Evolutionary conservation across 2,888 invertebrate species (phyloP).

Genomic region (Listrodromus nycthemerus): DNA sequence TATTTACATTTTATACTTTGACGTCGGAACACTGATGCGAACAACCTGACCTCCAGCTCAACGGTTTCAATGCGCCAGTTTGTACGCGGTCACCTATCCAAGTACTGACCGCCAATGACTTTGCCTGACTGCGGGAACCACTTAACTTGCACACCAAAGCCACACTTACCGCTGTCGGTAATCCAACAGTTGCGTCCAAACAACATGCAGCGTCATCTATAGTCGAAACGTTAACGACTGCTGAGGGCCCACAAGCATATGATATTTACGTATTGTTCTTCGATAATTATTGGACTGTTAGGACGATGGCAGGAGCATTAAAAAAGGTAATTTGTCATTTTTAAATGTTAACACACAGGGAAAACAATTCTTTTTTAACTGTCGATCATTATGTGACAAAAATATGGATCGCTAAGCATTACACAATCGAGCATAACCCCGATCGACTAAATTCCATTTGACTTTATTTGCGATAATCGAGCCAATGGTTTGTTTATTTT

Average conservation of each 20-base stretch:
- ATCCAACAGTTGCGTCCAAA: background rate
- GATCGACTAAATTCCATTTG: background rate
- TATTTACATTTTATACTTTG: no score
- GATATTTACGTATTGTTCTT: slow-evolving; percentile 38
- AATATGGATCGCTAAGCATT: slow-evolving; percentile 30
- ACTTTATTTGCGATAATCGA: background rate
- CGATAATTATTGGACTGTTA: slow-evolving; percentile 1
- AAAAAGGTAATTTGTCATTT: slow-evolving; percentile 75
- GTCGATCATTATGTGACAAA: slow-evolving; percentile 34
- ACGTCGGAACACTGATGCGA: no score
- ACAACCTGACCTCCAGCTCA: no score
- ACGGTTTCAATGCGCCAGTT: no score
- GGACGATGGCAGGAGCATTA: slow-evolving; percentile 75
- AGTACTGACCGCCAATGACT: no score
- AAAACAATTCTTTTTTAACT: slow-evolving; percentile 1
- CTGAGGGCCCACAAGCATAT: background rate
- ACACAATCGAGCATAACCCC: slow-evolving; percentile 68
- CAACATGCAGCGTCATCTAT: slow-evolving; percentile 3
- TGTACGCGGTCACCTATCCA: no score
- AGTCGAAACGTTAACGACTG: background rate
- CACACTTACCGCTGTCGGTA: background rate
- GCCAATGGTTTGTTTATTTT: background rate
- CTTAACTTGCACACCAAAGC: no score
- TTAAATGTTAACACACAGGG: background rate
- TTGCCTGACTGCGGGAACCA: no score